Percentiles rank a stretch among this genome's conserved stretches.
phyloP scores from a whole-genome alignment of 2,113 vertebrate genomes.

The Phoenicopterus ruber region DNA sequence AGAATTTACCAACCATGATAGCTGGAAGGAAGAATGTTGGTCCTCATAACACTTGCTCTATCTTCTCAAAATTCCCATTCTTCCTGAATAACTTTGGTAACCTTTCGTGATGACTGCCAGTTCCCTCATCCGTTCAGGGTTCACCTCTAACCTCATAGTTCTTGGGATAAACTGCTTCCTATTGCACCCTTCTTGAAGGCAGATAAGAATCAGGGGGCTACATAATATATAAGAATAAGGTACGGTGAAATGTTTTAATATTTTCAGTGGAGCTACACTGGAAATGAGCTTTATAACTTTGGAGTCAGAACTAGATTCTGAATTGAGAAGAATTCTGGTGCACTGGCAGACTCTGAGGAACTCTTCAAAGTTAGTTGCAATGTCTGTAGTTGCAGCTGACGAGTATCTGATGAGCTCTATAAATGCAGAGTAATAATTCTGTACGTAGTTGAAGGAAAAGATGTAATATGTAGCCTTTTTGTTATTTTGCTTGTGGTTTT shows the following conservation, averaged over 20 bases:
- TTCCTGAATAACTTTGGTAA: neutral
- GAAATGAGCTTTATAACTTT: neutral
- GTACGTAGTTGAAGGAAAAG: neutral
- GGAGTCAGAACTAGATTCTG: neutral
- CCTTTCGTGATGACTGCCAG: neutral
- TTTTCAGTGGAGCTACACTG: neutral
- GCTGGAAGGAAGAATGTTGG: neutral
- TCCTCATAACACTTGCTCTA: neutral
- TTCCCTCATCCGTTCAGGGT: neutral
- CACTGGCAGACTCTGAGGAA: neutral
- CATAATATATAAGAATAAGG: neutral
- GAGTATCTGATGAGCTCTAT: neutral
- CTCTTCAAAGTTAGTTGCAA: neutral
- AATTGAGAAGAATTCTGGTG: neutral
- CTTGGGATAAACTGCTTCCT: neutral
- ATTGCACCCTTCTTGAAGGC: neutral
- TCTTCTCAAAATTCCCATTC: neutral
- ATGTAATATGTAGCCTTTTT: neutral
- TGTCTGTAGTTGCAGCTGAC: neutral
- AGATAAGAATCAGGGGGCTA: neutral
- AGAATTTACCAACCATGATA: neutral
- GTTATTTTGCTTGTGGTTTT: neutral
- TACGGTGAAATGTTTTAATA: neutral
- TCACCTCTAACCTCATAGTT: neutral
- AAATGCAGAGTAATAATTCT: neutral